phyloP scores from a whole-genome alignment of 1,140 invertebrate species.

The Thaumetopoea pityocampa region DNA sequence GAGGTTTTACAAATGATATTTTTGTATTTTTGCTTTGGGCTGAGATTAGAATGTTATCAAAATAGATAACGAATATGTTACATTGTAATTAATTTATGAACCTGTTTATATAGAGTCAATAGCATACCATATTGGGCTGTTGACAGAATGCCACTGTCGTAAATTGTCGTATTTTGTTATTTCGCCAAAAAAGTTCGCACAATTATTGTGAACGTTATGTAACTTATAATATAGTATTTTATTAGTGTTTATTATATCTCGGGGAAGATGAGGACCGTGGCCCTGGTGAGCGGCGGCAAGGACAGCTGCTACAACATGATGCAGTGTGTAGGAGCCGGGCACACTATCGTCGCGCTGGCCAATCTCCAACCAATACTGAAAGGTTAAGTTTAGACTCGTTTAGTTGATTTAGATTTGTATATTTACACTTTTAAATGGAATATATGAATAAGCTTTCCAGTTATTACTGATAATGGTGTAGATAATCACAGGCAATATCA shows the following conservation, averaged over 20 bases:
- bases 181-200: conserved; percentile 46
- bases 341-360: conserved; percentile 96
- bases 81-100: conserved; percentile 28
- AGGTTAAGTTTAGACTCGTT: conserved; percentile 78
- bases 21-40: conserved; percentile 40
- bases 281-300: conserved; percentile 97
- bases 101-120: conserved; percentile 26
- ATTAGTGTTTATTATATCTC: conserved; percentile 33
- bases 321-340: conserved; percentile 96
- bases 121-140: conserved; percentile 17
- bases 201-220: conserved; percentile 67
- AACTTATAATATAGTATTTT: conserved; percentile 47
- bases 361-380: conserved; percentile 93
- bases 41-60: conserved; percentile 61
- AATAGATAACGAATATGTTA: conserved; percentile 58
- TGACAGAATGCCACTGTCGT: conserved; percentile 44
- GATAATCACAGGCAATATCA: too few species aligned
- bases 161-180: conserved; percentile 50
- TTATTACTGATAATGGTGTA: too few species aligned
- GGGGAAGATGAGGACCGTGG: conserved; percentile 89
- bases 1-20: conserved; percentile 32
- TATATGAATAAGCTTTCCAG: too few species aligned
- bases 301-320: conserved; percentile 99
- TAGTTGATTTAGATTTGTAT: conserved; percentile 32
- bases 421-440: too few species aligned